phyloP scores from a whole-genome alignment of 2,888 invertebrate species.

The Oegoconia quadripuncta region DNA sequence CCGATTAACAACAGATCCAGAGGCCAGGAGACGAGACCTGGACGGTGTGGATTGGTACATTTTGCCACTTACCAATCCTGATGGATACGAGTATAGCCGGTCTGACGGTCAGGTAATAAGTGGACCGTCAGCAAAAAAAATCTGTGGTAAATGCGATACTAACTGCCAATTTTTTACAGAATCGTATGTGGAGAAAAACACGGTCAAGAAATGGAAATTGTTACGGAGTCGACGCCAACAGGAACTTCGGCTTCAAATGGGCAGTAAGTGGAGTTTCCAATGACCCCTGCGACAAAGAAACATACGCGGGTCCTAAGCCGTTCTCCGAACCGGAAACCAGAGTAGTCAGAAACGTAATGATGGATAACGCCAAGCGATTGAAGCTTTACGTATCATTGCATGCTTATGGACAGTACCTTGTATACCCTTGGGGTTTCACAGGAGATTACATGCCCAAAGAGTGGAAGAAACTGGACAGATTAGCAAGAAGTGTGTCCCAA shows the following conservation, averaged over 20 bases:
- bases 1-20: slow-evolving; percentile 62
- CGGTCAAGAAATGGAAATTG: slow-evolving; percentile 68
- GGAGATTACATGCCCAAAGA: slow-evolving; percentile 63
- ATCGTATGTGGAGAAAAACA: slow-evolving; percentile 83
- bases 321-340: slow-evolving; percentile 82
- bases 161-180: slow-evolving; percentile 57
- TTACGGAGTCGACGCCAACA: slow-evolving; percentile 83
- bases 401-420: slow-evolving; percentile 81
- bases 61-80: slow-evolving; percentile 84
- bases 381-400: slow-evolving; percentile 84
- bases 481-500: slow-evolving; percentile 58
- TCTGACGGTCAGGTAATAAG: too few species aligned
- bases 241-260: slow-evolving; percentile 86
- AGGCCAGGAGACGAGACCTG: slow-evolving; percentile 56
- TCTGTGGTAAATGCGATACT: too few species aligned
- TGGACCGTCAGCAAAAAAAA: too few species aligned
- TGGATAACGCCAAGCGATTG: slow-evolving; percentile 63
- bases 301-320: slow-evolving; percentile 78
- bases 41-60: slow-evolving; percentile 83
- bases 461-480: slow-evolving; percentile 60
- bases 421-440: slow-evolving; percentile 83
- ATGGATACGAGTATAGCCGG: slow-evolving; percentile 84
- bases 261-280: slow-evolving; percentile 81
- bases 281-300: slow-evolving; percentile 78
- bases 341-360: slow-evolving; percentile 75